Evolutionary conservation across 2,888 invertebrate genomes (phyloP), one percentile per base, ranked within the genome.

Genomic region (Hirtodrosophila duncani): DNA sequence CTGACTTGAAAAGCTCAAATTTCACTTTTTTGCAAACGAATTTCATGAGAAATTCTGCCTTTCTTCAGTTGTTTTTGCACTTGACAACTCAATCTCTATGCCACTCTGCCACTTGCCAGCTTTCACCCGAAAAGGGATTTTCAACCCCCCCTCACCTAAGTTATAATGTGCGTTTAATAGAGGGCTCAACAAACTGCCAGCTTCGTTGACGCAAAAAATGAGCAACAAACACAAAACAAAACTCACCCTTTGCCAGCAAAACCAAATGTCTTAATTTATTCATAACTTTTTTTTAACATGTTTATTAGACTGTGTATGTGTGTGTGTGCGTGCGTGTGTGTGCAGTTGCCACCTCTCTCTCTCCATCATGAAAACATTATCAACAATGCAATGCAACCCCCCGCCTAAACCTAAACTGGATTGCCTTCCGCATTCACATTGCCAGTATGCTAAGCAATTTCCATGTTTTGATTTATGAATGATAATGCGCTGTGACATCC

Each of bases 381-480:
- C 20, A 5, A 4, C 7, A 5, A 30, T 23, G 16, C 11, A 53
- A 64, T 48, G 41, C 29, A 27, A 46, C 61, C 61, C 60, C 53
- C 52, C 53, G 56, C 46, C 62, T 7, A 10, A 11, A 33, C 11
- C 36, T 57, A n/a, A n/a, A n/a, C n/a, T n/a, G n/a, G n/a, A n/a
- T 58, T 41, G 59, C 57, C 60, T 62, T 69, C 65, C 63, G 67
- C 63, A 61, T 41, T 46, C 60, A 53, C 53, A 58, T 67, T 63
- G 36, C 53, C 33, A 44, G 38, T 26, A 61, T 53, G 37, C 50
- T 67, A 64, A 81, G 74, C 83, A 83, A 82, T 84, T 85, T 83
- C 50, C 74, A 70, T 81, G 72, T 77, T 80, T 69, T 83, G 84
- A 85, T 85, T 84, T 83, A 84, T 84, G 84, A 83, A 83, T 75